Evolutionary conservation across 2,113 vertebrate genomes (phyloP).

Genomic region (Pongo pygmaeus): DNA sequence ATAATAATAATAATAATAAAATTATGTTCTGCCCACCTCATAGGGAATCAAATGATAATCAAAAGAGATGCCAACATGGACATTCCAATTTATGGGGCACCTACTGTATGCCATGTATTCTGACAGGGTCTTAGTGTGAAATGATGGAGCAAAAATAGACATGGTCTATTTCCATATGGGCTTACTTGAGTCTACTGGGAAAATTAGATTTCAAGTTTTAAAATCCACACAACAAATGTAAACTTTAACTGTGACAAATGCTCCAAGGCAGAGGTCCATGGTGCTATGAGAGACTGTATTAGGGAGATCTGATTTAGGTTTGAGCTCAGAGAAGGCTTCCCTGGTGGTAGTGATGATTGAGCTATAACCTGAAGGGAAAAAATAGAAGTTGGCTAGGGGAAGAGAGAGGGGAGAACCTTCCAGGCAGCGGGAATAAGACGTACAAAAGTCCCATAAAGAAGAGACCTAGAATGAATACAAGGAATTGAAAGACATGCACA

Average conservation of each 20-base stretch:
- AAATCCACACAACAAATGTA: not conserved
- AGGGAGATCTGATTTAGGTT: not conserved
- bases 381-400: not conserved
- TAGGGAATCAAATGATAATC: not conserved
- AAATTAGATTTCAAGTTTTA: conserved; percentile 4
- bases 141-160: not conserved
- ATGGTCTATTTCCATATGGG: not conserved
- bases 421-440: not conserved
- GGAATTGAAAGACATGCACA: not conserved
- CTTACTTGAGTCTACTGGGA: not conserved
- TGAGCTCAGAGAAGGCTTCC: not conserved
- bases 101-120: not conserved
- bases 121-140: not conserved
- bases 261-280: not conserved
- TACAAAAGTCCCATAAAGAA: not conserved
- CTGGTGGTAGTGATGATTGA: not conserved
- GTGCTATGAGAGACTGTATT: not conserved
- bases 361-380: not conserved
- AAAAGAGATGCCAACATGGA: not conserved
- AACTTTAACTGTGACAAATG: not conserved
- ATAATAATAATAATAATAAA: not conserved
- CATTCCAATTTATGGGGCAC: not conserved
- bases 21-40: not conserved
- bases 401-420: not conserved
- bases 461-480: not conserved